Percentiles rank a stretch among this genome's conserved stretches.
These are phyloP conservation scores for Psittacula echo DNA, from an alignment of 2,797 vertebrate species.

Conservation along the genomic window DNA sequence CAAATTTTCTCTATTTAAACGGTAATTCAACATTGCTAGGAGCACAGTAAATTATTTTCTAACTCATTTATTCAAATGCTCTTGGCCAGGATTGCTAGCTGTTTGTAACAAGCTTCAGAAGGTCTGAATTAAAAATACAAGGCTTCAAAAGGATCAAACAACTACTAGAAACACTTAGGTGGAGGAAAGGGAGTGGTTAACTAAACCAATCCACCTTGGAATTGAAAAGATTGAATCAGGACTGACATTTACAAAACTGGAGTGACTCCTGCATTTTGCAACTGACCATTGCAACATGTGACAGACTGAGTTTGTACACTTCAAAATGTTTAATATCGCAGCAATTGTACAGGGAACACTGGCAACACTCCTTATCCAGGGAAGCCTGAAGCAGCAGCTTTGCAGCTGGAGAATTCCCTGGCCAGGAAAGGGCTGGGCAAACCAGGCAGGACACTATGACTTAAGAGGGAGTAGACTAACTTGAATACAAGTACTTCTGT, in stretches of 20 bases:
- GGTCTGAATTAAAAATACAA: neutral
- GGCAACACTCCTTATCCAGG: neutral
- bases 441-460: neutral
- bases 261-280: neutral
- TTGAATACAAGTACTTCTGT: neutral
- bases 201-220: neutral
- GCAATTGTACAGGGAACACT: neutral
- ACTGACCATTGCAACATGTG: rapidly evolving
- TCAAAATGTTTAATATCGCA: neutral
- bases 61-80: constrained; percentile 41
- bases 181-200: neutral
- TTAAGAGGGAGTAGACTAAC: neutral
- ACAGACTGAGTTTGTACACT: neutral
- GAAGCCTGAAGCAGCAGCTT: neutral
- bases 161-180: neutral
- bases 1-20: constrained; percentile 41
- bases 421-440: neutral
- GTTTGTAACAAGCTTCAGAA: constrained; percentile 20
- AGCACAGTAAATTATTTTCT: constrained; percentile 43
- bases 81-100: neutral
- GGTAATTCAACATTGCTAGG: constrained; percentile 32
- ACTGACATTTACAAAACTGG: neutral
- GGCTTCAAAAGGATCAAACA: neutral
- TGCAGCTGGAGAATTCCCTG: neutral
- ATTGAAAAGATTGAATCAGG: neutral